A percentile compares a stretch with the other conserved stretches of the same genome.
phyloP scores from a whole-genome alignment of 2,888 invertebrate species.

The Drosophila lutescens region DNA sequence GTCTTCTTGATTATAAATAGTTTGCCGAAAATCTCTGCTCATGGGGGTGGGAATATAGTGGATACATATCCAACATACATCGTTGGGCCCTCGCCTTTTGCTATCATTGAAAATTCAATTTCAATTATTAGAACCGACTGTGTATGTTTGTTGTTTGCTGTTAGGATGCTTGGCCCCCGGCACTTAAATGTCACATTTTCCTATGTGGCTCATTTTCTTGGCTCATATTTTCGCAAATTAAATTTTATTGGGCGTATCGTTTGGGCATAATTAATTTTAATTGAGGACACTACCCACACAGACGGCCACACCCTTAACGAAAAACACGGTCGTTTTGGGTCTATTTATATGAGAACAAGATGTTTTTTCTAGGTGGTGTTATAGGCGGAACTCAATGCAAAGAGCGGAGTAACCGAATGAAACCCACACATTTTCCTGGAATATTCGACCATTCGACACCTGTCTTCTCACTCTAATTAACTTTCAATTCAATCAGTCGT shows the following conservation, averaged over 20 bases:
- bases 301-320: constrained; percentile 26
- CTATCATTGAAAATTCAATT: constrained; percentile 78
- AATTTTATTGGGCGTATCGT: constrained; percentile 80
- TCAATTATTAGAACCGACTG: constrained; percentile 64
- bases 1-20: constrained; percentile 73
- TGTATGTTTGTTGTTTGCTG: constrained; percentile 22
- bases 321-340: constrained; percentile 34
- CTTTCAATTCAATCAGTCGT: constrained; percentile 35
- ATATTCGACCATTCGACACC: constrained; percentile 1
- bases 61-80: not conserved
- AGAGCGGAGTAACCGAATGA: not conserved
- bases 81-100: constrained; percentile 32
- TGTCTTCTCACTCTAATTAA: constrained; percentile 24
- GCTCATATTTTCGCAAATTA: constrained; percentile 75
- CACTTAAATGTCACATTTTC: constrained; percentile 67
- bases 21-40: constrained; percentile 55
- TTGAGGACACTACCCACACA: constrained; percentile 68
- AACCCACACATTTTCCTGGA: not conserved
- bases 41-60: constrained; percentile 12
- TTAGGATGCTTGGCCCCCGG: constrained; percentile 26
- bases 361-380: not conserved
- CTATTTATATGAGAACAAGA: constrained; percentile 21
- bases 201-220: constrained; percentile 68
- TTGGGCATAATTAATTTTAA: constrained; percentile 80
- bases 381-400: constrained; percentile 23